phyloP scores from a whole-genome alignment of 2,797 vertebrate genomes.

The Vipera latastei region DNA sequence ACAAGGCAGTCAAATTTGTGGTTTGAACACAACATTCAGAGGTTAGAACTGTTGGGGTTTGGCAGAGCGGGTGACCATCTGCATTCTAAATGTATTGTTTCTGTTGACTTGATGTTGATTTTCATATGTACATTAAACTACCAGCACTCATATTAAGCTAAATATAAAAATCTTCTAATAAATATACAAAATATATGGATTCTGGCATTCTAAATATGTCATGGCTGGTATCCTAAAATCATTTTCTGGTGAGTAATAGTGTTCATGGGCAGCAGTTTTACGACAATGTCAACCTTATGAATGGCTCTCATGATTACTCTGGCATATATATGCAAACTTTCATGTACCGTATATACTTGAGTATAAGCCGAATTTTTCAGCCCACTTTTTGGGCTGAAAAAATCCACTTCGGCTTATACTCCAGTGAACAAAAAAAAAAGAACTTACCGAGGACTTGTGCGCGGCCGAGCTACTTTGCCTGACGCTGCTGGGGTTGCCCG shows the following conservation, averaged over 20 bases:
- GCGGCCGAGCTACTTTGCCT: too few relatives aligned
- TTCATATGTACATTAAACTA: background rate
- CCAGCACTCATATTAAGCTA: background rate
- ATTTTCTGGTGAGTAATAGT: background rate
- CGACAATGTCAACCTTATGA: background rate
- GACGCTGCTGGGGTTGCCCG: too few relatives aligned
- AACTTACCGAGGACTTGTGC: too few relatives aligned
- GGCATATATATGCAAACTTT: background rate
- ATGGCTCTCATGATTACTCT: background rate
- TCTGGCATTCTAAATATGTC: background rate
- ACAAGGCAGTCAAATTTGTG: background rate
- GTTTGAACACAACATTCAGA: background rate
- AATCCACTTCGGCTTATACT: too few relatives aligned
- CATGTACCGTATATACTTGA: too few relatives aligned
- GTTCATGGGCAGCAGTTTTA: background rate
- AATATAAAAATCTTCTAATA: background rate
- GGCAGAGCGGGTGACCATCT: background rate
- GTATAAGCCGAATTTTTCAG: too few relatives aligned
- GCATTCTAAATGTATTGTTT: background rate
- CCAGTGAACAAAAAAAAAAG: too few relatives aligned
- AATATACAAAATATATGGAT: background rate
- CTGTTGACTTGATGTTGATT: background rate
- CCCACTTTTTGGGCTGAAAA: too few relatives aligned
- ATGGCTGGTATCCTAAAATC: background rate
- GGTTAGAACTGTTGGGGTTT: background rate